Conservation (phyloP, 23 tunicate genomes). For the Aplidium turbinatum region DNA sequence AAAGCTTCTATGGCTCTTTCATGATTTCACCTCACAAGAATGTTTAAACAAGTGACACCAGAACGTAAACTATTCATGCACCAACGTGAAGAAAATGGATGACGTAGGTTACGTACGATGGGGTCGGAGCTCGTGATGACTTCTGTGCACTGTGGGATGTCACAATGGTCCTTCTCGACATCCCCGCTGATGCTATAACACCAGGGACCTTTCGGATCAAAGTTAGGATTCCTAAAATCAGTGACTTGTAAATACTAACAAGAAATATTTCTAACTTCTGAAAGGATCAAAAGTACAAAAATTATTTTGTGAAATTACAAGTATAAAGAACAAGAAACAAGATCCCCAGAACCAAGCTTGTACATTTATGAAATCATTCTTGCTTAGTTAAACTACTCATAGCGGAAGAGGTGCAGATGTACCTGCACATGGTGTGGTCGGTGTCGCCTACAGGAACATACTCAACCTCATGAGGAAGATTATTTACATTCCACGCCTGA, state of each 20-base stretch:
- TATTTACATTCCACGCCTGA: conserved; percentile 49
- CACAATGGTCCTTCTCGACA: conserved; percentile 57
- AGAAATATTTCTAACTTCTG: not conserved
- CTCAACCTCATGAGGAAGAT: conserved; percentile 54
- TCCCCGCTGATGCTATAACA: conserved; percentile 63
- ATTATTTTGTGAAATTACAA: not conserved
- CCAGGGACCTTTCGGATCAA: conserved; percentile 87
- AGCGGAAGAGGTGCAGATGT: not conserved
- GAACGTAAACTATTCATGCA: not conserved
- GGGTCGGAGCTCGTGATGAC: not conserved
- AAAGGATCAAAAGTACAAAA: not conserved
- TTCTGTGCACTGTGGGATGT: conserved; percentile 66
- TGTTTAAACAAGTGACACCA: no score
- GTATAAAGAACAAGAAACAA: not conserved
- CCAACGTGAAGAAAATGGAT: not conserved
- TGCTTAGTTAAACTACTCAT: not conserved
- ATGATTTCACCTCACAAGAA: no score
- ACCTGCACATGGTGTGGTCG: conserved; percentile 76
- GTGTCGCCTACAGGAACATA: conserved; percentile 29
- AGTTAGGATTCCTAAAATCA: conserved; percentile 67
- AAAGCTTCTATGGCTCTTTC: no score
- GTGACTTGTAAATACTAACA: not conserved
- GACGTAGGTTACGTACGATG: not conserved
- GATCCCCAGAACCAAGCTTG: not conserved
- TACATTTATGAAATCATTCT: no score